Conservation (phyloP, 2,797 vertebrate species). For the Ceryle rudis region DNA sequence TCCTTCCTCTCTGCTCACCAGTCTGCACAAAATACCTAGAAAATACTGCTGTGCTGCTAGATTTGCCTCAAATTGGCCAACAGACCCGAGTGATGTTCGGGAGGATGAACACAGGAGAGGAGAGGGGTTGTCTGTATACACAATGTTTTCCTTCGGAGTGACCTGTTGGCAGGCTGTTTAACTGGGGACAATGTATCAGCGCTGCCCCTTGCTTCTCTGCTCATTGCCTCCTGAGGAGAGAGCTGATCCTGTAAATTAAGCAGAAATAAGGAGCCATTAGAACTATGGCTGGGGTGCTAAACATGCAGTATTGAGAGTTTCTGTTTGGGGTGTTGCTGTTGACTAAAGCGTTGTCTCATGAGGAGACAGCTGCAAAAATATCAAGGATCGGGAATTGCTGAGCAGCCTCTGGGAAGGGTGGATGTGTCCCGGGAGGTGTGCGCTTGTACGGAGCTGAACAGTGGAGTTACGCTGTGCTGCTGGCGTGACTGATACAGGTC, state of each 20-base stretch:
- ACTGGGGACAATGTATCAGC: background rate
- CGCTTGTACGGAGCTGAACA: fast-evolving
- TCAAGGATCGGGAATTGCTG: background rate
- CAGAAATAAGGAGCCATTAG: background rate
- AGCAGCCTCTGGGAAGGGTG: background rate
- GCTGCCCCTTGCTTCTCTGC: background rate
- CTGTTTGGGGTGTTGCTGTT: background rate
- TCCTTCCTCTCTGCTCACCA: background rate
- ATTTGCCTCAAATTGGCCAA: background rate
- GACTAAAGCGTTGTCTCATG: background rate
- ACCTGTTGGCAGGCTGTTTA: background rate
- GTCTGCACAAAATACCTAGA: background rate
- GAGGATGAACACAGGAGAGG: background rate
- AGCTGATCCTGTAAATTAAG: background rate
- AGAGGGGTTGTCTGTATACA: background rate
- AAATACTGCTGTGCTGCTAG: background rate
- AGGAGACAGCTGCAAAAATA: background rate
- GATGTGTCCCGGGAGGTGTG: background rate
- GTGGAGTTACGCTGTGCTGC: background rate
- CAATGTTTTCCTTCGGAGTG: background rate
- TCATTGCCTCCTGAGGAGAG: background rate
- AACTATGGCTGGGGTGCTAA: background rate
- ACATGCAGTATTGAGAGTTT: background rate
- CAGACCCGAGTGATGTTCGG: background rate
- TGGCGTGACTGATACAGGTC: background rate